phyloP scores from a whole-genome alignment of 2,797 vertebrate species.

The Syndactyla subalaris region DNA sequence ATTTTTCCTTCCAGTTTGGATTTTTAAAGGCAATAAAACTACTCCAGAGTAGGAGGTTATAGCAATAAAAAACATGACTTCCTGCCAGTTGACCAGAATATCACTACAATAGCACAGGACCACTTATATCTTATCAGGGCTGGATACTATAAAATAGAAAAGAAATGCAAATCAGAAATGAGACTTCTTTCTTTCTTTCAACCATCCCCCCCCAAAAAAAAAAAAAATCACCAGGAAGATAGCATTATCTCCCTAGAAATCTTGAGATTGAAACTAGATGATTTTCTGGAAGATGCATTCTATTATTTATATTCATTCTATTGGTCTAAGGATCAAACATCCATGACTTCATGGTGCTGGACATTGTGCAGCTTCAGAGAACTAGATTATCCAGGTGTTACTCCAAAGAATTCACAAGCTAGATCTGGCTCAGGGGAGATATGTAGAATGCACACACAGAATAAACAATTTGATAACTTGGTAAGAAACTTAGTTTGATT shows the following conservation, averaged over 20 bases:
- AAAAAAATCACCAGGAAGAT: not conserved
- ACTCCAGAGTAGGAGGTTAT: not conserved
- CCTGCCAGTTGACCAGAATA: not conserved
- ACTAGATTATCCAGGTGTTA: not conserved
- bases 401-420: not conserved
- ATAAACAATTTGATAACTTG: not conserved
- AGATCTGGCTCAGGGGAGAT: not conserved
- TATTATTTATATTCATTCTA: not conserved
- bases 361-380: not conserved
- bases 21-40: not conserved
- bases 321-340: not conserved
- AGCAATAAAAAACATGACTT: not conserved
- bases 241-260: not conserved
- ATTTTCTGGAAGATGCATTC: not conserved
- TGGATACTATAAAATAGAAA: not conserved
- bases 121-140: not conserved
- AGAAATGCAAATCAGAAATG: not conserved
- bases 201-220: not conserved
- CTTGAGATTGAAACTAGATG: not conserved
- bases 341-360: not conserved
- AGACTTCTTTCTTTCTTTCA: not conserved
- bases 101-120: not conserved
- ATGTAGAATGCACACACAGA: accelerated
- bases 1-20: not conserved
- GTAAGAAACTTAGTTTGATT: not conserved